A percentile compares a stretch with the other conserved stretches of the same genome.
Conservation (phyloP, 2,888 invertebrate species). For the Ganaspis brasiliensis region DNA sequence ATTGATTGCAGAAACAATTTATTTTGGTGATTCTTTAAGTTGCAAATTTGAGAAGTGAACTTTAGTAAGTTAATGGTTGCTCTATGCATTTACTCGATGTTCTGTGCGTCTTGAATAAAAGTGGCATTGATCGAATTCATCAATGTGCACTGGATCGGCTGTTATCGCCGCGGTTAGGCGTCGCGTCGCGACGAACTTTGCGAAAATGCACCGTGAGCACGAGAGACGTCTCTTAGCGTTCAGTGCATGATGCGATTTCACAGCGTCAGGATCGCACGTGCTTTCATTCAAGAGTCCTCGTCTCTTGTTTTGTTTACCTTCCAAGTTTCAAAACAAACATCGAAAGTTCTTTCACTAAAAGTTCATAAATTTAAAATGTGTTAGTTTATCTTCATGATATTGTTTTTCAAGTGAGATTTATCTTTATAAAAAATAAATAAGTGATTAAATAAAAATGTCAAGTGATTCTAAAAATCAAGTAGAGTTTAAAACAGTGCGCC, state of each 20-base stretch:
- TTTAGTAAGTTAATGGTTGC: no score
- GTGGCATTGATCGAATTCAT: constrained; percentile 26
- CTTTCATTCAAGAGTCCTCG: constrained; percentile 12
- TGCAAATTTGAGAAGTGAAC: no score
- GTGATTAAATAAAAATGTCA: no score
- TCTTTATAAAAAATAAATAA: no score
- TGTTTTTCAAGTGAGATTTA: no score
- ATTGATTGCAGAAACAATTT: no score
- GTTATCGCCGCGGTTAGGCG: constrained; percentile 23
- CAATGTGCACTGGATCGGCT: neutral
- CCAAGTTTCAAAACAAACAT: constrained; percentile 2
- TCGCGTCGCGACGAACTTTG: constrained; percentile 17
- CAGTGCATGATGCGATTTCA: constrained; percentile 24
- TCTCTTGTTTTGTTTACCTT: constrained; percentile 19
- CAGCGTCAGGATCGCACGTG: constrained; percentile 27
- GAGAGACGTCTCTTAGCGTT: neutral
- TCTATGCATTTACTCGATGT: neutral
- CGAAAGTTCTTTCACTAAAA: neutral
- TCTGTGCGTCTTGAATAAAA: neutral
- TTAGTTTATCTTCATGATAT: neutral
- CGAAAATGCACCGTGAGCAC: neutral
- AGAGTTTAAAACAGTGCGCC: no score
- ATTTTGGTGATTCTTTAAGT: no score
- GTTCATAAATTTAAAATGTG: neutral
- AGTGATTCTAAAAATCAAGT: no score